phyloP scores from a whole-genome alignment of 37 sponge, comb jelly and placozoan genomes.

The Spongilla lacustris region DNA sequence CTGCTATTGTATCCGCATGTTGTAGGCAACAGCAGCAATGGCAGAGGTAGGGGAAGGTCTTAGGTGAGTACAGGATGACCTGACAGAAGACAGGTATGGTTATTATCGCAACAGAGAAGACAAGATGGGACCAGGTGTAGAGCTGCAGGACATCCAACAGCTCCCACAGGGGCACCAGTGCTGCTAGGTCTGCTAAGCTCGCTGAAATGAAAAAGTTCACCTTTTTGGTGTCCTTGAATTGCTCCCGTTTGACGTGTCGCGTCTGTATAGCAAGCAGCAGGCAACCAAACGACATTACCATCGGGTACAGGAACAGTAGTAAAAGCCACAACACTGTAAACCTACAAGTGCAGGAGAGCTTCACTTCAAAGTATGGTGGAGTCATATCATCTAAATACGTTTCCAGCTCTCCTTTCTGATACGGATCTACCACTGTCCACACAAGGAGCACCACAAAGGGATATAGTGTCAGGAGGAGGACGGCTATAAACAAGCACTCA shows the following conservation, averaged over 20 bases:
- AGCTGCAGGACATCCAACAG: neutral
- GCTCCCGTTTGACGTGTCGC: slow-evolving; percentile 13
- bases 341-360: neutral
- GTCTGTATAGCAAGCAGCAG: slow-evolving; percentile 45
- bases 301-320: neutral
- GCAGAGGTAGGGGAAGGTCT: slow-evolving; percentile 16
- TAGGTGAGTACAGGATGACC: slow-evolving; percentile 12
- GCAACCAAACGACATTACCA: neutral
- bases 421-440: slow-evolving; percentile 11
- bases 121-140: neutral
- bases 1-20: too few relatives aligned
- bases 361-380: slow-evolving; percentile 13
- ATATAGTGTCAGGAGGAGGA: neutral
- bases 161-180: neutral
- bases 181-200: neutral
- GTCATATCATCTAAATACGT: neutral
- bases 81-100: slow-evolving; percentile 12
- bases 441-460: neutral
- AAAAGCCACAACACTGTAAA: neutral
- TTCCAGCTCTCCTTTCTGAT: neutral
- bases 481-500: slow-evolving; percentile 9
- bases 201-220: slow-evolving; percentile 22
- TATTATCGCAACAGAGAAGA: neutral
- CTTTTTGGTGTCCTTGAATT: slow-evolving; percentile 64
- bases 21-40: too few relatives aligned